Conservation (phyloP, 2,113 vertebrate genomes). For the Castor canadensis region DNA sequence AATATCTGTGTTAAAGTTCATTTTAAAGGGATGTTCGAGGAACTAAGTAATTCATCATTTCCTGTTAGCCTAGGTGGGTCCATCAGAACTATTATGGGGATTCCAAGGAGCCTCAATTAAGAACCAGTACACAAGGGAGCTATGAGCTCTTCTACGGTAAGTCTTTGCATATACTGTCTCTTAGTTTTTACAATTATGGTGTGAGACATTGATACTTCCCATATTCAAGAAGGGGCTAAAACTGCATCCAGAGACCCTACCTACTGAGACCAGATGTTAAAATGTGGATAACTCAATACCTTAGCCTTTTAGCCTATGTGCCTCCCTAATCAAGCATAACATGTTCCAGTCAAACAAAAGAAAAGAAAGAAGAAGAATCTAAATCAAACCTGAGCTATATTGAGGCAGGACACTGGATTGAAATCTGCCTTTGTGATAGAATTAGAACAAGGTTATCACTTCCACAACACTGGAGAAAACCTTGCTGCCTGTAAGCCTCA, state of each 20-base stretch:
- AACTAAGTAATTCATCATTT: not conserved
- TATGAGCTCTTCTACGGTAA: not conserved
- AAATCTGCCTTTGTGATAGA: not conserved
- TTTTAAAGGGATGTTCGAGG: not conserved
- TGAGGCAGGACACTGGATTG: not conserved
- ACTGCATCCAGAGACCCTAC: not conserved
- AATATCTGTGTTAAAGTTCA: not conserved
- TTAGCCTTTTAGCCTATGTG: not conserved
- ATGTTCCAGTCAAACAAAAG: not conserved
- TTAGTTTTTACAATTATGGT: not conserved
- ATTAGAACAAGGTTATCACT: not conserved
- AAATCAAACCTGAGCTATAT: not conserved
- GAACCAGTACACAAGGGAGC: not conserved
- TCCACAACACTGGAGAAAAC: not conserved
- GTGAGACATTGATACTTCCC: not conserved
- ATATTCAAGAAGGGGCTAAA: not conserved
- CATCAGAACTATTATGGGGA: not conserved
- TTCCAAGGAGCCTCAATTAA: not conserved
- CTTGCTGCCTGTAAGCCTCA: not conserved
- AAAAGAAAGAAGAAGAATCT: not conserved
- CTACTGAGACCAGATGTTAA: not conserved
- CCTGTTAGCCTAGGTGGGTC: not conserved
- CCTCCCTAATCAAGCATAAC: not conserved
- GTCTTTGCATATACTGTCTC: not conserved
- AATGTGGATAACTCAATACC: not conserved